phyloP scores from a whole-genome alignment of 2,888 invertebrate genomes.

The Physocephala rufipes region DNA sequence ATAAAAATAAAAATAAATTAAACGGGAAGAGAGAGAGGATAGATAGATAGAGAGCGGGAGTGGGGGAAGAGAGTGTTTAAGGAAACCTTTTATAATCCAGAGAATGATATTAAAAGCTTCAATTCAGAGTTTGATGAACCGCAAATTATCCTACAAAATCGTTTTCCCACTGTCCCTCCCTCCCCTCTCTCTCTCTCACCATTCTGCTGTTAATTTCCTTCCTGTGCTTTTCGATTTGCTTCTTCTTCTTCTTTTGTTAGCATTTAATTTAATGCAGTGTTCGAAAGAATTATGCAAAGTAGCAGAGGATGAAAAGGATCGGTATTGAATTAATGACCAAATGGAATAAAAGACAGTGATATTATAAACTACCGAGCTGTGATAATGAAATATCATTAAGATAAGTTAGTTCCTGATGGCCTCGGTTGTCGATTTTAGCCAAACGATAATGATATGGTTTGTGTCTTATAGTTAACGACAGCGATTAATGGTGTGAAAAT shows the following conservation, averaged over 20 bases:
- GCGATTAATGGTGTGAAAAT: conserved; percentile 4
- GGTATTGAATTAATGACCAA: not conserved
- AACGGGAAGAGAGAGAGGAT: too few relatives aligned
- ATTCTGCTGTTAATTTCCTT: conserved; percentile 10
- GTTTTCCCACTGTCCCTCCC: not conserved
- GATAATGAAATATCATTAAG: conserved; percentile 1
- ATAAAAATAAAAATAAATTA: too few relatives aligned
- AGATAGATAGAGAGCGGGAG: too few relatives aligned
- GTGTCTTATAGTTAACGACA: not conserved
- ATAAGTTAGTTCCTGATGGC: not conserved
- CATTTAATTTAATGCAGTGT: not conserved
- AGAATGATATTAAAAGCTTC: not conserved
- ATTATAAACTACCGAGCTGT: not conserved
- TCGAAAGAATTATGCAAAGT: conserved; percentile 10
- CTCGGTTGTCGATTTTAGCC: not conserved
- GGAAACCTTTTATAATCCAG: not conserved
- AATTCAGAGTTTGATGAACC: not conserved
- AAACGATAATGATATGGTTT: conserved; percentile 1
- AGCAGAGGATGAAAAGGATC: not conserved
- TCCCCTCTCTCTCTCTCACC: not conserved
- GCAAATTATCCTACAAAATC: not conserved
- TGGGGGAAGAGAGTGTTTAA: not conserved
- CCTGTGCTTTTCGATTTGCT: not conserved
- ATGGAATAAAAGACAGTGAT: not conserved
- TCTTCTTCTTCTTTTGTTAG: not conserved